A percentile compares a stretch with the other conserved stretches of the same genome.
These are phyloP conservation scores for Serilophus lunatus DNA, from an alignment of 2,113 vertebrate species.

Conservation along the genomic window DNA sequence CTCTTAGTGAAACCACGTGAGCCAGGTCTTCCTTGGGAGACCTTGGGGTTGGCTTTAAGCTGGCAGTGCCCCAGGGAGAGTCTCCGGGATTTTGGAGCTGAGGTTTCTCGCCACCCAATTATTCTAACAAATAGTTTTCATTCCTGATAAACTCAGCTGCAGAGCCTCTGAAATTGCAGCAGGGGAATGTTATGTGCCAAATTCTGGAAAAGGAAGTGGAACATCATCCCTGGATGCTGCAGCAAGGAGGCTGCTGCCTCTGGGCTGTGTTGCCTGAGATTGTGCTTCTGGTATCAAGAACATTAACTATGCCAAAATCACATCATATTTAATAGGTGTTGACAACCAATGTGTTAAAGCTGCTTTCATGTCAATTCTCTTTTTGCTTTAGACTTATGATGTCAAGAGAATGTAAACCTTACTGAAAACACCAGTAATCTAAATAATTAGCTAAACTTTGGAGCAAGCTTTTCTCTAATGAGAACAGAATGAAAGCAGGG, in stretches of 20 bases:
- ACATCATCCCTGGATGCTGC: fast-evolving
- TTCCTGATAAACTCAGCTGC: neutral
- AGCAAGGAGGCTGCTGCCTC: neutral
- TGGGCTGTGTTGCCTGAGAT: neutral
- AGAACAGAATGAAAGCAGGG: neutral
- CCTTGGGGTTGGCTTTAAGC: neutral
- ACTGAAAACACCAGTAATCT: neutral
- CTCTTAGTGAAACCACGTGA: neutral
- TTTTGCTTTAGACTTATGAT: neutral
- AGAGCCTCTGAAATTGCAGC: neutral
- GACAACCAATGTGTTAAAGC: neutral
- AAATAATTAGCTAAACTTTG: neutral
- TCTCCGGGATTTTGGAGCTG: fast-evolving
- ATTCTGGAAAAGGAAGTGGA: neutral
- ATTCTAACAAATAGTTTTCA: neutral
- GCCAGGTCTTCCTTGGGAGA: neutral
- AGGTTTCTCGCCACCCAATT: neutral
- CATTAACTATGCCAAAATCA: neutral
- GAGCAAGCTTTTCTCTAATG: neutral
- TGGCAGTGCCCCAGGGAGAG: no score
- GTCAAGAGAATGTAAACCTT: neutral
- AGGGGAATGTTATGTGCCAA: fast-evolving
- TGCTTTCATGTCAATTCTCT: neutral
- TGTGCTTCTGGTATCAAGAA: neutral
- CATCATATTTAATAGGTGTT: neutral